A percentile compares a stretch with the other conserved stretches of the same genome.
phyloP scores from a whole-genome alignment of 2,113 vertebrate species.

The Solenodon paradoxus region DNA sequence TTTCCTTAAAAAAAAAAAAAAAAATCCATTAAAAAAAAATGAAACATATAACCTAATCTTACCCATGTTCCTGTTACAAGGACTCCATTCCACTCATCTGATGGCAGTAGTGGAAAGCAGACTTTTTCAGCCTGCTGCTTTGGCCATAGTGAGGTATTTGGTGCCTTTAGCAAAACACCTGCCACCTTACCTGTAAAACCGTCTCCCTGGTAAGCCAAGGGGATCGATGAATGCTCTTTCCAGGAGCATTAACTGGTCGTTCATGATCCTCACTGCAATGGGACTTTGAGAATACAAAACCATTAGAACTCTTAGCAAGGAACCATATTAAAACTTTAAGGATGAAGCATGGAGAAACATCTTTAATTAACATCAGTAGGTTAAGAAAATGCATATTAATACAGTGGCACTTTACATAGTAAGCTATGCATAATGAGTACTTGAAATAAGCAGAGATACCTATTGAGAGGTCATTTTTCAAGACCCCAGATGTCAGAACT shows the following conservation, averaged over 20 bases:
- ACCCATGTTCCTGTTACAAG: background rate
- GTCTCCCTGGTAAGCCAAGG: slow-evolving; percentile 92
- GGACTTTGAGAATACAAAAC: slow-evolving; percentile 67
- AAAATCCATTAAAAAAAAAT: too few relatives aligned
- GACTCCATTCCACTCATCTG: too few relatives aligned
- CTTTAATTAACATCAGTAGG: background rate
- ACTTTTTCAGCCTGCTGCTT: background rate
- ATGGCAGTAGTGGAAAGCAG: background rate
- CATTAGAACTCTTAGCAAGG: background rate
- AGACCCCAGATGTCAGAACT: background rate
- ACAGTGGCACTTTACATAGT: background rate
- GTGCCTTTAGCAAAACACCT: background rate
- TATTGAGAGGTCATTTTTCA: background rate
- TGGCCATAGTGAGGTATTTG: background rate
- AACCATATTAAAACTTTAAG: slow-evolving; percentile 6
- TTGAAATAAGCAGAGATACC: background rate
- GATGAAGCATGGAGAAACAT: background rate
- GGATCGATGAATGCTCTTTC: slow-evolving; percentile 96
- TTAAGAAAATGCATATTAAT: background rate
- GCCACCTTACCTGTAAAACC: slow-evolving; percentile 91
- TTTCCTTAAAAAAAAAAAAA: too few relatives aligned
- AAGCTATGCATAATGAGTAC: background rate
- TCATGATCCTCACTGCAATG: slow-evolving; percentile 85
- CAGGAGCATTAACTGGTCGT: slow-evolving; percentile 95
- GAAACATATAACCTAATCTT: too few relatives aligned